Conservation (phyloP, 2,888 invertebrate species). For the Nudaria mundana region DNA sequence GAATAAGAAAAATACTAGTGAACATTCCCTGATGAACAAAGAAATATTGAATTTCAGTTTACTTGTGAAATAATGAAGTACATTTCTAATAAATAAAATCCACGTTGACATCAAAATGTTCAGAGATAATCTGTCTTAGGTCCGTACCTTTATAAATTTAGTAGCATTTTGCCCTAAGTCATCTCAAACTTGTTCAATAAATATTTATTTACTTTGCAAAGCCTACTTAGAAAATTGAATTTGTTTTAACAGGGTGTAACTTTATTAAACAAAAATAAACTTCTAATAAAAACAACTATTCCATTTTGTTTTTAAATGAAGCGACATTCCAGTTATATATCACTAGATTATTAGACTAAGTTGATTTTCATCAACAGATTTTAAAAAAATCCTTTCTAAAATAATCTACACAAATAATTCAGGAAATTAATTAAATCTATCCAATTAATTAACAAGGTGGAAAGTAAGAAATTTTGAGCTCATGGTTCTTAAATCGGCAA, state of each 20-base stretch:
- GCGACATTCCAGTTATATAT: too few relatives aligned
- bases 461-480: slow-evolving; percentile 24
- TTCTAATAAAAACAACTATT: too few relatives aligned
- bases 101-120: background rate
- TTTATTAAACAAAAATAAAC: background rate
- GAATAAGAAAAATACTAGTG: too few relatives aligned
- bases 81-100: too few relatives aligned
- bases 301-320: too few relatives aligned
- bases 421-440: slow-evolving; percentile 19
- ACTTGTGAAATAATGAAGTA: too few relatives aligned
- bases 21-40: too few relatives aligned
- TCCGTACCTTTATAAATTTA: slow-evolving; percentile 6
- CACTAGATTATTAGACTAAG: too few relatives aligned
- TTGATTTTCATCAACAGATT: too few relatives aligned
- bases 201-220: slow-evolving; percentile 22
- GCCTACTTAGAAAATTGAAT: slow-evolving; percentile 12
- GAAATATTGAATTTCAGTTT: too few relatives aligned
- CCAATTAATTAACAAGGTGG: slow-evolving; percentile 28
- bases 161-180: slow-evolving; percentile 13
- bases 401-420: slow-evolving; percentile 6
- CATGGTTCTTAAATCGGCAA: slow-evolving; percentile 29
- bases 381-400: background rate
- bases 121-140: background rate
- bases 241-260: background rate
- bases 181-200: slow-evolving; percentile 28